These are phyloP conservation scores for Nannoperca obscura DNA, from an alignment of 2,797 vertebrate species.

Conservation along the genomic window DNA sequence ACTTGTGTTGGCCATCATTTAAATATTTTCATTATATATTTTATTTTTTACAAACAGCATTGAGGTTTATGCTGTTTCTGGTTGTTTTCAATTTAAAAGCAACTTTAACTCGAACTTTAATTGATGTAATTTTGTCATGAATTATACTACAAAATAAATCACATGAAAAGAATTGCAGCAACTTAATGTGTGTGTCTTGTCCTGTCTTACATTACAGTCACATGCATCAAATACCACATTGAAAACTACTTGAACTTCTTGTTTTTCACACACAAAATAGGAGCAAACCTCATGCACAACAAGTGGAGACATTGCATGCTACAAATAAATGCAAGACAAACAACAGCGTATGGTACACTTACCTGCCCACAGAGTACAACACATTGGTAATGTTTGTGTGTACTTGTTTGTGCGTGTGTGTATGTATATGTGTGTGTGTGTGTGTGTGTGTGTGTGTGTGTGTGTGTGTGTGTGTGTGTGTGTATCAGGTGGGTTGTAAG, in stretches of 20 bases:
- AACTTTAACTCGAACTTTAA: not conserved
- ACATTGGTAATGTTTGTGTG: not conserved
- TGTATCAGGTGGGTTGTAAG: conserved; percentile 23
- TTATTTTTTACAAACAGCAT: not conserved
- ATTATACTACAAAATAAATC: not conserved
- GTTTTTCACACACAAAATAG: not conserved
- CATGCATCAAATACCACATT: not conserved
- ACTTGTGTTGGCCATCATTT: not conserved
- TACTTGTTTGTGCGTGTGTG: not conserved
- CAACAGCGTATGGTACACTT: conserved; percentile 3
- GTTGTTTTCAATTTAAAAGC: not conserved
- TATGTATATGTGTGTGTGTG: not conserved
- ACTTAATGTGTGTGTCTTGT: not conserved
- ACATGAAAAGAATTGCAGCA: not conserved
- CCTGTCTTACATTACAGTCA: not conserved
- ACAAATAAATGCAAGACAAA: conserved; percentile 17
- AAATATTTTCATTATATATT: not conserved
- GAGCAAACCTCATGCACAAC: not conserved
- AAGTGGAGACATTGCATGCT: not conserved
- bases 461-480: no score
- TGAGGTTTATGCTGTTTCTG: not conserved
- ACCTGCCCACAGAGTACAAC: not conserved
- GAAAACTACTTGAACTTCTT: not conserved
- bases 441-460: not conserved
- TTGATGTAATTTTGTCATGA: not conserved